phyloP scores from a whole-genome alignment of 2,888 invertebrate species.

The Meteorus cinctellus region DNA sequence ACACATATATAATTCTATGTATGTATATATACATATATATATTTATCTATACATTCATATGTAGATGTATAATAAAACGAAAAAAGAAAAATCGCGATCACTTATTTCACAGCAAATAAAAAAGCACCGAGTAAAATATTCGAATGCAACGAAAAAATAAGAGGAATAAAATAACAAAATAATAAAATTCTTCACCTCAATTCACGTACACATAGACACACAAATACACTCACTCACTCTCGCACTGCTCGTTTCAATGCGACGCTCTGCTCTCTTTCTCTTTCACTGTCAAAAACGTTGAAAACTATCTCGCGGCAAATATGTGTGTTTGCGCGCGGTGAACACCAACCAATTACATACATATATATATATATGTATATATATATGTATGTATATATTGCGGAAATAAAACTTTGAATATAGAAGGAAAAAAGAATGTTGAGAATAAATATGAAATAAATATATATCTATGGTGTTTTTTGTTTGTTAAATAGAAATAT shows the following conservation, averaged over 20 bases:
- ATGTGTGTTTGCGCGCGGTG: conserved; percentile 6
- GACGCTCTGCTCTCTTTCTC: conserved; percentile 12
- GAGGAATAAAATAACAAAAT: not conserved
- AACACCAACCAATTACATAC: not conserved
- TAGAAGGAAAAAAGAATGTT: not conserved
- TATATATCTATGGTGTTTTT: not conserved
- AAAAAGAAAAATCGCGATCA: not conserved
- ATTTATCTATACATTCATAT: too few species aligned
- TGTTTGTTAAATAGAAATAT: not conserved
- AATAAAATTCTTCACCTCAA: not conserved
- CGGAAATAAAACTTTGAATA: not conserved
- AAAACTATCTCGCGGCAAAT: conserved; percentile 11
- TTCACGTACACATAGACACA: conserved; percentile 3
- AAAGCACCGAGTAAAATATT: not conserved
- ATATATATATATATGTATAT: not conserved
- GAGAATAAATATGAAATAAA: not conserved
- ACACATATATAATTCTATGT: too few species aligned
- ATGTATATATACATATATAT: too few species aligned
- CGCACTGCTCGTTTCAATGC: not conserved
- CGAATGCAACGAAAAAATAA: not conserved
- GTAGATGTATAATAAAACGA: too few species aligned
- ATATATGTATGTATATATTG: not conserved
- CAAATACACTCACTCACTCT: not conserved
- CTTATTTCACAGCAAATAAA: not conserved
- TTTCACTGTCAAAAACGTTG: conserved; percentile 8